Base-by-base conservation (phyloP, 2,888 invertebrate genomes). In the Amphimallon solstitiale region DNA sequence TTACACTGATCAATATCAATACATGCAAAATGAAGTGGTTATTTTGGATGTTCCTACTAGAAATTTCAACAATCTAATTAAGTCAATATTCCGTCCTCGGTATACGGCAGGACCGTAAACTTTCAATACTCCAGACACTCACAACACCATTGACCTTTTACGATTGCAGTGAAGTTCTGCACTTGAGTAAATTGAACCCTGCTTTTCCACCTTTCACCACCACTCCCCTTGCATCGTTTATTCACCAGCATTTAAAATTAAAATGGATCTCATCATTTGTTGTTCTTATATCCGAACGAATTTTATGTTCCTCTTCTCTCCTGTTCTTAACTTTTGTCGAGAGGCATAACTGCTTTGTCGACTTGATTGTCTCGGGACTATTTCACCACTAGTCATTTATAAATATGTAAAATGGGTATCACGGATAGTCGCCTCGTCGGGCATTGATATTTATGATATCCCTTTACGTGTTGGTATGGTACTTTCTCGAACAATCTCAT, bases 341-440 rank as follows among this genome's bases (percentile, higher is more conserved):
- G n/a, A 48, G n/a, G 4, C 21, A 21, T n/a, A 21, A 5, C n/a
- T 19, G 10, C 23, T 49, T n/a, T 2, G 23, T 29, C 29, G 12
- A 14, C 4, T 12, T 23, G 23, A 12, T 35, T 15, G n/a, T 17
- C 10, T 9, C 17, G 34, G 10, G 35, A 10, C 17, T 34, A 7
- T 12, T 21, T 23, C 23, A 23, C 10, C 21, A 6, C 23, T 23
- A 12, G 15, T 35, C 15, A 37, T 35, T 51, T 51, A 51, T 51
- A 51, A 51, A 51, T 35, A 51, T 51, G 51, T 51, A 51, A 51
- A 51, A 35, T 51, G 35, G n/a, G 17, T 35, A 51, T 51, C 35
- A 35, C 12, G 35, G 35, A 7, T 35, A 34, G 34, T 17, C 35
- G 35, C n/a, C n/a, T n/a, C n/a, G n/a, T n/a, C n/a, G n/a, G n/a